phyloP scores from a whole-genome alignment of 2,113 vertebrate genomes.

The Actenoides lindsayi region DNA sequence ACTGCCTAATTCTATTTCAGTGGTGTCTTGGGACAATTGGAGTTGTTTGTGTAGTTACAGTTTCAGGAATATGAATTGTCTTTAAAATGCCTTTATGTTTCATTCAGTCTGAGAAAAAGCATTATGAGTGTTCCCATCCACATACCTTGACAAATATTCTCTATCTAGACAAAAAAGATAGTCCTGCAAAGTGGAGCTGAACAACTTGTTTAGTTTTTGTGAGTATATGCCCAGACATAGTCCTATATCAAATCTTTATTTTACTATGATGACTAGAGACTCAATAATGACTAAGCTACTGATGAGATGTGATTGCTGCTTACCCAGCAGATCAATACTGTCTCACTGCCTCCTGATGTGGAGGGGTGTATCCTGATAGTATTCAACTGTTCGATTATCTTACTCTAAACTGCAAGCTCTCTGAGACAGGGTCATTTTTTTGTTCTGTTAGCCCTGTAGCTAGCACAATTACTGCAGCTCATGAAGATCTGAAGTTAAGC shows the following conservation, averaged over 20 bases:
- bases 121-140: background rate
- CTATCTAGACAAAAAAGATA: background rate
- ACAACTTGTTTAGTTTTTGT: background rate
- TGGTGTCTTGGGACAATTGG: background rate
- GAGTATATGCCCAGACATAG: background rate
- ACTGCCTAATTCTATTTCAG: background rate
- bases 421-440: background rate
- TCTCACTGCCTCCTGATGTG: slow-evolving; percentile 13
- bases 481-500: background rate
- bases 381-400: background rate
- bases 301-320: slow-evolving; percentile 60
- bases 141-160: background rate
- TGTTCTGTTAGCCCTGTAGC: background rate
- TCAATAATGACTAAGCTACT: slow-evolving; percentile 47
- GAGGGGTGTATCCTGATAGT: background rate
- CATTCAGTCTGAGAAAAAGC: background rate
- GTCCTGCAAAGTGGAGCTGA: background rate
- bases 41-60: background rate
- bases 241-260: slow-evolving; percentile 33
- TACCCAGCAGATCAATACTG: slow-evolving; percentile 55
- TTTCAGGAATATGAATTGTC: background rate
- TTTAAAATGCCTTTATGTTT: background rate
- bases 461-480: background rate
- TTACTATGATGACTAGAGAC: slow-evolving; percentile 46
- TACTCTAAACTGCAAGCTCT: background rate